Evolutionary conservation across 2,888 invertebrate species (phyloP), one percentile per base, ranked within the genome.

Genomic region (Eupelmus urozonus): DNA sequence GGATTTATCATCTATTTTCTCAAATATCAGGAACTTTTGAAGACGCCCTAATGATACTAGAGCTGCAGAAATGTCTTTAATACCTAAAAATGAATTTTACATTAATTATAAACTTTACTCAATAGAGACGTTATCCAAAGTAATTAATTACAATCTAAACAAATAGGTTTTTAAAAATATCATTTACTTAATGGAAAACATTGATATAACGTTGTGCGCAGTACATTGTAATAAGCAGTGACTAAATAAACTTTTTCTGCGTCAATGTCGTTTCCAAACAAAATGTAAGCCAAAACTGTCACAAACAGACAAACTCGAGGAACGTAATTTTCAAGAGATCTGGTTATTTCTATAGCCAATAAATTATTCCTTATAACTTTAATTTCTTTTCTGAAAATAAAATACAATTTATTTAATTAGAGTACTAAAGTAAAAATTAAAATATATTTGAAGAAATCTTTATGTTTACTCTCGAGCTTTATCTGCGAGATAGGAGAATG

Each of bases 241-340:
- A 94, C 91, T 57, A 95, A 93, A 87, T 95, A 95, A 0, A 95
- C 94, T 86, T 93, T 93, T 87, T 95, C 94, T 0, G 95, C 94
- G 0, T 92, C 93, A 81, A 96, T 92, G 0, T 89, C 87, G 82
- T 93, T 91, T 11, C 93, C 94, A 29, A 91, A 90, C 0, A 93
- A 89, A 60, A 94, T 92, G 85, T 93, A 94, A 0, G 92, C 88
- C 20, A 94, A 85, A 57, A 96, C 92, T 0, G 94, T 94, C 72
- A 94, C 90, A 86, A 95, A 95, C 62, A 95, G 91, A 42, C 95
- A 93, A 82, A 96, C 91, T 82, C 96, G 92, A 0, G 93, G 92
- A 0, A 92, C 92, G 86, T 94, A 95, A 89, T 95, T 92, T 80
- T 94, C 94, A 86, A 95, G 91, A 16, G 88, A 92, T 85, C 90